Evolutionary conservation across 2,113 vertebrate species (phyloP).

Genomic region (Melospiza georgiana): DNA sequence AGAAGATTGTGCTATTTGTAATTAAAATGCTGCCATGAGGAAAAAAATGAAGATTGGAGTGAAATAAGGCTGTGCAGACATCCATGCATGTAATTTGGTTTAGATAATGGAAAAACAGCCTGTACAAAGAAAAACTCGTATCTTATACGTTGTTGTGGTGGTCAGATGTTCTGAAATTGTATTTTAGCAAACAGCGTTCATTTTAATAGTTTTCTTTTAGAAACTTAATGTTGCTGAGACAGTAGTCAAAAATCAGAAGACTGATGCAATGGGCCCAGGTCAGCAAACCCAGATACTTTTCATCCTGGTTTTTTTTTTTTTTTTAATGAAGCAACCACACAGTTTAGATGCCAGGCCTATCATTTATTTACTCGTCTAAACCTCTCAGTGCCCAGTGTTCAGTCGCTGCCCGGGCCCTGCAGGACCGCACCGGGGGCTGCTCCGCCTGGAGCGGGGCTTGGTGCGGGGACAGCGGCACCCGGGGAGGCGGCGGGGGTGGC

Average conservation of each 20-base stretch:
- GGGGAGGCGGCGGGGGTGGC: neutral
- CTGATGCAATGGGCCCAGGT: rapidly evolving
- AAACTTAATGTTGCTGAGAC: neutral
- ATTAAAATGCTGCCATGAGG: neutral
- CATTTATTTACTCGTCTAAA: neutral
- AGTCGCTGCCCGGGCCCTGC: neutral
- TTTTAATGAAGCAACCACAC: too few relatives aligned
- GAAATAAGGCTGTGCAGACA: neutral
- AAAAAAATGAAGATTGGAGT: neutral
- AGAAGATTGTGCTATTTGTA: neutral
- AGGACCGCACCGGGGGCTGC: neutral
- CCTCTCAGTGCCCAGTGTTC: neutral
- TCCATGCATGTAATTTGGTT: neutral
- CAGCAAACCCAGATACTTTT: rapidly evolving
- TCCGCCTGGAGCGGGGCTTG: neutral
- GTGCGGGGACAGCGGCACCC: rapidly evolving
- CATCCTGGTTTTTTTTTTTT: neutral
- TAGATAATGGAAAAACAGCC: neutral
- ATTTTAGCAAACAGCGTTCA: neutral
- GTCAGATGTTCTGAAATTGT: neutral
- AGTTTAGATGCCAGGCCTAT: neutral
- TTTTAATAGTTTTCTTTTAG: neutral
- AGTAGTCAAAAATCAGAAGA: neutral
- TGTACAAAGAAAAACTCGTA: rapidly evolving
- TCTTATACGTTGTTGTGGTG: neutral